Evolutionary conservation across 1,140 invertebrate genomes (phyloP).

Genomic region (Helicoverpa armigera): DNA sequence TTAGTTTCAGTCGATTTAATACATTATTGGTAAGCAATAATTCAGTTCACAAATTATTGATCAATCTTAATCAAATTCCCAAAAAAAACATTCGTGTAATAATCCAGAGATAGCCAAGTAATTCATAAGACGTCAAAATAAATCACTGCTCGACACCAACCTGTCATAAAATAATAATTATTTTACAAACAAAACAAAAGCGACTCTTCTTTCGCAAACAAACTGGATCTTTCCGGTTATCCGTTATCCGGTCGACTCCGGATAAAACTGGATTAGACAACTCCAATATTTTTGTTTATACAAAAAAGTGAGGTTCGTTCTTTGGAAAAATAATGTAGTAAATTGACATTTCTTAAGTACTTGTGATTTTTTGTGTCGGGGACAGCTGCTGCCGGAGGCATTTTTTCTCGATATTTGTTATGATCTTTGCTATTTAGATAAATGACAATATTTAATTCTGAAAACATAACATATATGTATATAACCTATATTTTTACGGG

Average conservation of each 20-base stretch:
- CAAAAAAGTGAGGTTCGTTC: constrained; percentile 8
- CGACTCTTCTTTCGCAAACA: constrained; percentile 6
- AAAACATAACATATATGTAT: too few species aligned
- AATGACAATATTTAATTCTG: not conserved
- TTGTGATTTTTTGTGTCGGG: not conserved
- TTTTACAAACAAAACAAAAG: constrained; percentile 35
- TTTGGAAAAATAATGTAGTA: constrained; percentile 15
- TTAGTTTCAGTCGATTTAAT: too few species aligned
- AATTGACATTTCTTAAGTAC: constrained; percentile 14
- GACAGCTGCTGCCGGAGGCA: not conserved
- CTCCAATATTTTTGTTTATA: constrained; percentile 33
- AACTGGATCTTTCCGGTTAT: constrained; percentile 18
- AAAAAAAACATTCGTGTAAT: too few species aligned
- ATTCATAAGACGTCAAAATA: not conserved
- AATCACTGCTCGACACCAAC: constrained; percentile 1
- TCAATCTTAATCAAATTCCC: too few species aligned
- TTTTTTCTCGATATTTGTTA: not conserved
- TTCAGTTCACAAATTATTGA: too few species aligned
- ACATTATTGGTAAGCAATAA: too few species aligned
- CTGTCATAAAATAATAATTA: constrained; percentile 35
- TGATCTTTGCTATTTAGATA: not conserved
- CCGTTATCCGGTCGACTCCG: constrained; percentile 30
- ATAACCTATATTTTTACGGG: too few species aligned
- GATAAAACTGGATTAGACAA: constrained; percentile 42
- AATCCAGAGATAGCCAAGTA: not conserved